A percentile compares a stretch with the other conserved stretches of the same genome.
phyloP scores from a whole-genome alignment of 2,888 invertebrate species.

The Mesorhabditis belari region DNA sequence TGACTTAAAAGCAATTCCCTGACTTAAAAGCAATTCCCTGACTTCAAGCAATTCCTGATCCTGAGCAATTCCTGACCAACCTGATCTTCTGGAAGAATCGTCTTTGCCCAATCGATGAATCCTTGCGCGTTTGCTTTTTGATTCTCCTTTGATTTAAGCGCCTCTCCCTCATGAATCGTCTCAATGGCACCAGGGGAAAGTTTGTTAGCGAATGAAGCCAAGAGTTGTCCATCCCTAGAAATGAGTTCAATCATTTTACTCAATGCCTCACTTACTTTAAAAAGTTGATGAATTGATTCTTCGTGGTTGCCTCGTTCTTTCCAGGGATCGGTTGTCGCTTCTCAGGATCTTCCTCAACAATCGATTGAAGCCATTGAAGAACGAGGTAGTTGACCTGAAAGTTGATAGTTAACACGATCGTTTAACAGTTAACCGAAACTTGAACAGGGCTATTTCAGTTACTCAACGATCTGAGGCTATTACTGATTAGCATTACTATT shows the following conservation, averaged over 20 bases:
- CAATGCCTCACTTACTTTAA: constrained; percentile 17
- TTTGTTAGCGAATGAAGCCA: constrained; percentile 44
- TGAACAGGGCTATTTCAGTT: constrained; percentile 92
- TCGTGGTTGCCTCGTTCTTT: constrained; percentile 41
- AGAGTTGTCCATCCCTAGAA: constrained; percentile 39
- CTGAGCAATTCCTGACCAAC: too few relatives aligned
- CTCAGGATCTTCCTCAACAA: constrained; percentile 36
- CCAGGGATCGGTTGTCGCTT: constrained; percentile 39
- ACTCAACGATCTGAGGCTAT: too few relatives aligned
- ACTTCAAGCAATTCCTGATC: not conserved
- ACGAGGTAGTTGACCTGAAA: constrained; percentile 42
- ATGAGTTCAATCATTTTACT: too few relatives aligned
- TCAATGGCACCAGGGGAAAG: constrained; percentile 9
- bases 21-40: not conserved
- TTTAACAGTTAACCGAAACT: constrained; percentile 65
- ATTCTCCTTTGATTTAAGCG: constrained; percentile 39
- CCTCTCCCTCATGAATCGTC: constrained; percentile 37
- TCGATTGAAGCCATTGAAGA: constrained; percentile 40
- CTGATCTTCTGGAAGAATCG: constrained; percentile 32
- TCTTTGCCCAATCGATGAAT: constrained; percentile 43
- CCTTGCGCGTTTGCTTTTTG: constrained; percentile 45
- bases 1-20: not conserved
- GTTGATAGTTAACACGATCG: rapidly evolving
- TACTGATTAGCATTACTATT: too few relatives aligned
- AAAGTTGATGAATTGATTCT: constrained; percentile 45